These are phyloP conservation scores for Dinoponera quadriceps DNA, from an alignment of 1,140 invertebrate species.

Conservation along the genomic window DNA sequence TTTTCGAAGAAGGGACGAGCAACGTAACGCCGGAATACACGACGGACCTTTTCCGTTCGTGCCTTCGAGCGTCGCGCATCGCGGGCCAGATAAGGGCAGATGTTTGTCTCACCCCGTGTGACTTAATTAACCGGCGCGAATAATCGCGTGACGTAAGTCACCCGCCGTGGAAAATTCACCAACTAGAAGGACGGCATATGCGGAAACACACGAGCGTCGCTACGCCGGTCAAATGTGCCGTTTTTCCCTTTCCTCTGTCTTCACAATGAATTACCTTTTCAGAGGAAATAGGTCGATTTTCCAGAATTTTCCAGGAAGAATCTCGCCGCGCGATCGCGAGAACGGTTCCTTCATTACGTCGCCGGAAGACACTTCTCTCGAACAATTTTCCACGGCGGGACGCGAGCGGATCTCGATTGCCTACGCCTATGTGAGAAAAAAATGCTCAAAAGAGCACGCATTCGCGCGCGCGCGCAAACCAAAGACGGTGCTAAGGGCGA, in stretches of 20 bases:
- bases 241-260: no score
- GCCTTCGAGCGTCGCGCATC: conserved; percentile 24
- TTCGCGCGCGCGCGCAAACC: background rate
- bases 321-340: no score
- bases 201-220: background rate
- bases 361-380: background rate
- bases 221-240: background rate
- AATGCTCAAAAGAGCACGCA: background rate
- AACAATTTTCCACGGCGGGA: background rate
- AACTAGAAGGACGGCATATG: background rate
- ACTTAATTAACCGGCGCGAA: conserved; percentile 49
- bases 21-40: background rate
- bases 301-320: no score
- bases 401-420: no score
- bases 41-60: conserved; percentile 22
- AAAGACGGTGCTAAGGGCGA: no score
- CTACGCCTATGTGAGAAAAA: background rate
- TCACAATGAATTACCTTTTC: no score
- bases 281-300: no score
- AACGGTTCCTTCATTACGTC: no score
- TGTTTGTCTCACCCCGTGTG: conserved; percentile 17
- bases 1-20: background rate
- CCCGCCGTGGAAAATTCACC: conserved; percentile 19
- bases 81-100: conserved; percentile 38
- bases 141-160: conserved; percentile 45